A percentile compares a stretch with the other conserved stretches of the same genome.
Conservation (phyloP, 2,797 vertebrate genomes). For the Bovichtus variegatus region DNA sequence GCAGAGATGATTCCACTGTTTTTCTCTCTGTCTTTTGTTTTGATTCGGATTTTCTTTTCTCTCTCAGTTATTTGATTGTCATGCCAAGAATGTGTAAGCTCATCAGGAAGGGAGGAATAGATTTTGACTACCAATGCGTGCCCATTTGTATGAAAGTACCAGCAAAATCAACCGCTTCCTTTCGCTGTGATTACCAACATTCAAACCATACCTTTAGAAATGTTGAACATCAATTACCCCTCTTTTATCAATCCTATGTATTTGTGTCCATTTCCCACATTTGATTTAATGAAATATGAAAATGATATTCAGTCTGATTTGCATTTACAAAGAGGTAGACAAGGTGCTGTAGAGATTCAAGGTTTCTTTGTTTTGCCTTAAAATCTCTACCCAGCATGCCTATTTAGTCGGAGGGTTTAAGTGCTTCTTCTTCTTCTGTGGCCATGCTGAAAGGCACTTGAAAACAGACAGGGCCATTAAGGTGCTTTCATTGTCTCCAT, state of each 20-base stretch:
- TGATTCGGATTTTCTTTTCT: not conserved
- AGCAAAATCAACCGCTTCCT: conserved; percentile 5
- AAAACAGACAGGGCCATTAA: conserved; percentile 64
- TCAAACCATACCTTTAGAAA: not conserved
- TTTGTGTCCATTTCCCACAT: not conserved
- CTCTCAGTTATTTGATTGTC: conserved; percentile 23
- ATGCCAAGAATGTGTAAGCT: conserved; percentile 8
- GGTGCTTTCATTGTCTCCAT: conserved; percentile 62
- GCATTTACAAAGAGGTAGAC: not conserved
- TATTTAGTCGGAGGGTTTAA: conserved; percentile 37
- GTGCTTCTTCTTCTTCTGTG: conserved; percentile 44
- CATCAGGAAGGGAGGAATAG: conserved; percentile 16
- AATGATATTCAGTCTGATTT: conserved; percentile 6
- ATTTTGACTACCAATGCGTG: conserved; percentile 11
- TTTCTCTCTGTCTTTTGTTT: conserved; percentile 4
- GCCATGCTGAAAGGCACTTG: conserved; percentile 42
- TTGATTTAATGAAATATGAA: conserved; percentile 11
- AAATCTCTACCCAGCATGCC: conserved; percentile 14
- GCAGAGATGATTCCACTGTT: not conserved
- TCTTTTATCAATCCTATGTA: not conserved
- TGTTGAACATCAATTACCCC: not conserved
- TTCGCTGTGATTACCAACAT: not conserved
- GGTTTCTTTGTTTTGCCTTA: conserved; percentile 30
- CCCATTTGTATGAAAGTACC: conserved; percentile 1
- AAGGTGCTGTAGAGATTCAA: not conserved